phyloP scores from a whole-genome alignment of 2,888 invertebrate genomes.

The Eubasilissa splendida region DNA sequence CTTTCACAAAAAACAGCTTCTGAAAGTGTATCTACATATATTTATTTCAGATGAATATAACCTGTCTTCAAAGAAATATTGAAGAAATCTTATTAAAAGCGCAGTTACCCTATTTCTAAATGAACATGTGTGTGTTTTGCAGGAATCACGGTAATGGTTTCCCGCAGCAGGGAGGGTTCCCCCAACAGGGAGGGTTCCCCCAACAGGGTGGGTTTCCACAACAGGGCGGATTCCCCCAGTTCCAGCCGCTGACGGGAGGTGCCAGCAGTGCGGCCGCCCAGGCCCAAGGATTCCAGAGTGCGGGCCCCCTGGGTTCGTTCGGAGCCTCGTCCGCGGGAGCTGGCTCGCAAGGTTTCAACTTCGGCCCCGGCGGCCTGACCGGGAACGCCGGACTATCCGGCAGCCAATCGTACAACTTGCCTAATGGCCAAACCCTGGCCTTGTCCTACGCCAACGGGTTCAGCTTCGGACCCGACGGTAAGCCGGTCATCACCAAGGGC shows the following conservation, averaged over 20 bases:
- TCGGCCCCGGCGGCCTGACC: conserved; percentile 60
- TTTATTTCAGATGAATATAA: too few relatives aligned
- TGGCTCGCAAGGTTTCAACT: conserved; percentile 63
- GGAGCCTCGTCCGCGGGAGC: conserved; percentile 65
- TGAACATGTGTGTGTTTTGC: too few relatives aligned
- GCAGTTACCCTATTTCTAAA: too few relatives aligned
- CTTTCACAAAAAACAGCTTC: too few relatives aligned
- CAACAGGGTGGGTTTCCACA: conserved; percentile 21
- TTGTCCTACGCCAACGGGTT: conserved; percentile 64
- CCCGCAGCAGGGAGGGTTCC: conserved; percentile 21
- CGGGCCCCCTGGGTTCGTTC: conserved; percentile 60
- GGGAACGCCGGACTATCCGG: conserved; percentile 63
- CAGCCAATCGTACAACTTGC: conserved; percentile 64
- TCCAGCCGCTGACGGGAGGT: conserved; percentile 49
- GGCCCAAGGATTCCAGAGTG: conserved; percentile 57
- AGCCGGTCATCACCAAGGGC: conserved; percentile 51
- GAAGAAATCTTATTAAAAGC: too few relatives aligned
- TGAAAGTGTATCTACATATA: too few relatives aligned
- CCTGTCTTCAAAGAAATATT: too few relatives aligned
- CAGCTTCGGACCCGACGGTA: conserved; percentile 60
- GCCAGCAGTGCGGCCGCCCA: conserved; percentile 57
- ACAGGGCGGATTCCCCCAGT: conserved; percentile 45
- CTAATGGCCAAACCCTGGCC: conserved; percentile 65
- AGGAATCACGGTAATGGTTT: not conserved
- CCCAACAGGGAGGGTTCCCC: conserved; percentile 1